These are phyloP conservation scores for Agrotis exclamationis DNA, from an alignment of 2,888 invertebrate species.

Conservation along the genomic window DNA sequence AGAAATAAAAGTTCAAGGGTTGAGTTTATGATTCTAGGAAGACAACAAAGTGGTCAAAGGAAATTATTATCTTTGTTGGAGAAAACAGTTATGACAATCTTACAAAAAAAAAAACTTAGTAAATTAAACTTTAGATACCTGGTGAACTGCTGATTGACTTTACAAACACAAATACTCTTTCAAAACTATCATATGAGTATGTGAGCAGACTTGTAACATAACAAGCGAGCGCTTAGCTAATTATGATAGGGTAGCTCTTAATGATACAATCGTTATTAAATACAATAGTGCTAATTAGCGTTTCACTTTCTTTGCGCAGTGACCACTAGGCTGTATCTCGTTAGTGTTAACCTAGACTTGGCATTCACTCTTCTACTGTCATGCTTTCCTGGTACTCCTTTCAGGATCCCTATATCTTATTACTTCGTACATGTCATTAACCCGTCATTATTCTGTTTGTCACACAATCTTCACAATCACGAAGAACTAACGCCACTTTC, in stretches of 20 bases:
- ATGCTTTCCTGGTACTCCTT: conserved; percentile 19
- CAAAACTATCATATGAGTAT: conserved; percentile 1
- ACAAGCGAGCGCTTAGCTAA: conserved; percentile 25
- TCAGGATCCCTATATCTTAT: no score
- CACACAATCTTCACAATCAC: not conserved
- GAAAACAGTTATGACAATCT: not conserved
- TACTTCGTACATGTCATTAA: no score
- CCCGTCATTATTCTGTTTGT: no score
- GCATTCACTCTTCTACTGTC: conserved; percentile 35
- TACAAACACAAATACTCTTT: conserved; percentile 14
- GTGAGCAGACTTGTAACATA: conserved; percentile 1
- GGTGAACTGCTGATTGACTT: no score
- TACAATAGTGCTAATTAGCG: conserved; percentile 50
- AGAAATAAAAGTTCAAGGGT: no score
- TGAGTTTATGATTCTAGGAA: not conserved
- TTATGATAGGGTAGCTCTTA: conserved; percentile 43
- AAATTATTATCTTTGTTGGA: no score
- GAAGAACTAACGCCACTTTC: conserved; percentile 8
- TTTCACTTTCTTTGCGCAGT: conserved; percentile 62
- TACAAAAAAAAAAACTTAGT: not conserved
- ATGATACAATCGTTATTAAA: conserved; percentile 55
- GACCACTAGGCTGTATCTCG: conserved; percentile 35
- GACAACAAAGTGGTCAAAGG: not conserved
- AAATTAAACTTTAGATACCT: no score
- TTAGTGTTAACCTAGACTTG: conserved; percentile 40